phyloP scores from a whole-genome alignment of 2,797 vertebrate genomes.

The Phrynocephalus forsythii region DNA sequence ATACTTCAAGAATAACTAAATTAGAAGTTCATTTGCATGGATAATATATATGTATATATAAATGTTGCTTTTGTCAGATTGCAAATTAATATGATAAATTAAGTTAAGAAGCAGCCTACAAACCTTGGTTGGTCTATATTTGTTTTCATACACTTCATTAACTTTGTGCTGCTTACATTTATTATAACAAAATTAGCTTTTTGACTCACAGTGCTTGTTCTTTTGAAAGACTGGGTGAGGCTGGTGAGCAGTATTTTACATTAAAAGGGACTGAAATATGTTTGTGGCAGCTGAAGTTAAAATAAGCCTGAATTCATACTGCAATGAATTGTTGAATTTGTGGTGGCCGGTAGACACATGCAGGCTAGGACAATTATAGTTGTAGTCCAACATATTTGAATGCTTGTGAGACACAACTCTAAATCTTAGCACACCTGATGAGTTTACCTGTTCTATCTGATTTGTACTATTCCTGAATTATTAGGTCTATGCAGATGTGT shows the following conservation, averaged over 20 bases:
- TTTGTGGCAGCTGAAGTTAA: background rate
- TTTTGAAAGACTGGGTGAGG: slow-evolving; percentile 37
- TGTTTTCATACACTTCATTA: slow-evolving; percentile 45
- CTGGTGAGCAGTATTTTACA: slow-evolving; percentile 20
- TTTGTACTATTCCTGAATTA: background rate
- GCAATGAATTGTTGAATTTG: background rate
- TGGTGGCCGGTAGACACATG: background rate
- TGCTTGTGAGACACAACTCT: background rate
- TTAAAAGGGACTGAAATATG: slow-evolving; percentile 27
- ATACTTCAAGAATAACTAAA: slow-evolving; percentile 61
- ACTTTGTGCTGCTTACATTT: slow-evolving; percentile 5
- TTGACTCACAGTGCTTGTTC: slow-evolving; percentile 27
- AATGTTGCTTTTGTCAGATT: slow-evolving; percentile 47
- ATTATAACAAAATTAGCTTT: background rate
- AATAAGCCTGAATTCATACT: background rate
- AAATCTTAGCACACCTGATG: background rate
- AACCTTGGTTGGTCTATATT: slow-evolving; percentile 20
- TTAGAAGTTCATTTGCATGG: slow-evolving; percentile 62
- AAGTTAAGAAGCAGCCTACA: slow-evolving; percentile 51
- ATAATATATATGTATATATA: slow-evolving; percentile 58
- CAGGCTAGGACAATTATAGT: background rate
- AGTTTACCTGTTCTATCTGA: background rate
- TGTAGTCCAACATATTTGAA: background rate
- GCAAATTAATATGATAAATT: slow-evolving; percentile 50
- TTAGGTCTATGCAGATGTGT: too few species aligned